A percentile compares a stretch with the other conserved stretches of the same genome.
phyloP scores from a whole-genome alignment of 2,113 vertebrate genomes.

The Mellivora capensis region DNA sequence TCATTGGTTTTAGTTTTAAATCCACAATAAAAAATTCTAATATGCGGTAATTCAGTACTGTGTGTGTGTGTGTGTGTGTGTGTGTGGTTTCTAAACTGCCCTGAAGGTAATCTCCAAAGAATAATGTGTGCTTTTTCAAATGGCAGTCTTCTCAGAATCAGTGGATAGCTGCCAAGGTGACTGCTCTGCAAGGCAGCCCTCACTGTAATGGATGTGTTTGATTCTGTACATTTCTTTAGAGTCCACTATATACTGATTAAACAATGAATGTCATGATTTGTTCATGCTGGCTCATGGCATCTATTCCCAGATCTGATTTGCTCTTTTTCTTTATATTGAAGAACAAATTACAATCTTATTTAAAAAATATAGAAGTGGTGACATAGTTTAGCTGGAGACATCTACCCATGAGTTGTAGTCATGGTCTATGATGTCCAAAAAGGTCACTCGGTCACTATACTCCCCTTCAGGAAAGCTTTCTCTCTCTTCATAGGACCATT shows the following conservation, averaged over 20 bases:
- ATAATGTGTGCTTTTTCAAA: background rate
- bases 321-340: constrained; percentile 15
- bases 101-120: background rate
- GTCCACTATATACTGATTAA: background rate
- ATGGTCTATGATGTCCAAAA: background rate
- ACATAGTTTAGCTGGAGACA: background rate
- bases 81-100: background rate
- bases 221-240: background rate
- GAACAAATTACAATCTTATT: background rate
- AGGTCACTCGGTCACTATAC: background rate
- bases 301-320: background rate
- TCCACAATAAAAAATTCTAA: background rate
- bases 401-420: background rate
- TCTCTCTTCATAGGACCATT: background rate
- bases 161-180: background rate
- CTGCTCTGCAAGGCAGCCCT: background rate
- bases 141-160: background rate
- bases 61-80: background rate
- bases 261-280: background rate
- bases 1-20: constrained; percentile 38
- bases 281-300: background rate
- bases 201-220: background rate
- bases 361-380: background rate
- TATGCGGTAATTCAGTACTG: background rate
- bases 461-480: background rate